Evolutionary conservation across 2,797 vertebrate species (phyloP).

Genomic region (Hemitrygon akajei): DNA sequence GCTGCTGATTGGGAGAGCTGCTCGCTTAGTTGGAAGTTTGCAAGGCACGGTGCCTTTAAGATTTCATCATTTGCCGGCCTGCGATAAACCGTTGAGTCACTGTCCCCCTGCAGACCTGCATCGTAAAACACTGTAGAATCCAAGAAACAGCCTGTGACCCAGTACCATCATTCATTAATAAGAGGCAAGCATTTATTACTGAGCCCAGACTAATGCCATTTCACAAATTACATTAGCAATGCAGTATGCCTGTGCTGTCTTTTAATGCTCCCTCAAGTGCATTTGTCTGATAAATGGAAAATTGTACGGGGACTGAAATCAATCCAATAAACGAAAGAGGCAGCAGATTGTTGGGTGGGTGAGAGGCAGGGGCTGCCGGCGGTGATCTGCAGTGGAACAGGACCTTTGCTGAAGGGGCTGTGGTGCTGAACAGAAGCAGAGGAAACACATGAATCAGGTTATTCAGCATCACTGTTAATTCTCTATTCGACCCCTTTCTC

Average conservation of each 20-base stretch:
- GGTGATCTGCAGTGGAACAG: background rate
- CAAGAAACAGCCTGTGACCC: background rate
- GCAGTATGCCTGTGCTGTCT: background rate
- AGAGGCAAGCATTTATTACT: no score
- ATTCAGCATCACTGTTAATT: background rate
- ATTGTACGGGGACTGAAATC: background rate
- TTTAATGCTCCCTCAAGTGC: background rate
- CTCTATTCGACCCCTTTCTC: background rate
- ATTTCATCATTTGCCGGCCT: background rate
- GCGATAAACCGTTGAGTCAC: background rate
- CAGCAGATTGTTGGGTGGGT: background rate
- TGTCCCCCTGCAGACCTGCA: background rate
- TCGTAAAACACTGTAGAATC: background rate
- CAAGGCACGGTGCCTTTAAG: background rate
- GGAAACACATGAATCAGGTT: background rate
- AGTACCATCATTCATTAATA: background rate
- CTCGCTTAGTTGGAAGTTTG: background rate
- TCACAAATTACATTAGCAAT: background rate
- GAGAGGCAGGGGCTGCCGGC: no score
- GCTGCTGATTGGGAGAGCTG: background rate
- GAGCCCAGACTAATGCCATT: no score
- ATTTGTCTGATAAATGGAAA: background rate
- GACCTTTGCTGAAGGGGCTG: background rate
- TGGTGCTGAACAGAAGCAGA: background rate
- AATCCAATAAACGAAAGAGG: background rate